Base-by-base conservation (phyloP, 2,888 invertebrate genomes). In the Subacronicta megacephala region DNA sequence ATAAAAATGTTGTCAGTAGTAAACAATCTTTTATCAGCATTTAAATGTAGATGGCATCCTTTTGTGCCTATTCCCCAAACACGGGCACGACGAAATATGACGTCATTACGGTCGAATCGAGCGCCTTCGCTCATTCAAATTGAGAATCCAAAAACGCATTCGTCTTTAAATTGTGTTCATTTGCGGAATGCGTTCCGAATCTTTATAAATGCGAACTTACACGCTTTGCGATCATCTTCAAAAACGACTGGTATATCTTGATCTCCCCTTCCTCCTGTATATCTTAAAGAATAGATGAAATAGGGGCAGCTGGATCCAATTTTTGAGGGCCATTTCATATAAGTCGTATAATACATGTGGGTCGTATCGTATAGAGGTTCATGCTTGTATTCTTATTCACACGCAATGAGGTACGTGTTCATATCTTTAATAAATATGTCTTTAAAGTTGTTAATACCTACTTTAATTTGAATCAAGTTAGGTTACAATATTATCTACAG, bases 121-220 rank as follows among this genome's bases (percentile, higher is more conserved):
- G 75, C 72, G 72, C 83, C 80, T 78, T 88, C 84, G 83, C 81
- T 84, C 84, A 85, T 86, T 85, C 84, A 88, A 89, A 93, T 87
- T 88, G 88, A 77, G 80, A 87, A 89, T 88, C 85, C 78, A 82
- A 83, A 86, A 87, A 82, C 82, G 80, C 89, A 93, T 93, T 88
- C 87, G 83, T 92, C 89, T 90, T 87, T 85, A 92, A 92, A 94
- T 94, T 93, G 92, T 90, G 86, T 89, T 92, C 93, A 92, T 93
- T 93, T 89, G 81, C 62, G 81, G 87, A 89, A 93, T 91, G 86
- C 85, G 84, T 88, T 91, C 81, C 71, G 84, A 90, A 93, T 92
- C 93, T 90, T 86, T 93, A 94, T 89, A 93, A 92, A 93, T 92
- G 89, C 76, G 86, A 80, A 82, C 83, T 85, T 84, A 82, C 80